Evolutionary conservation across 2,113 vertebrate species (phyloP).

Genomic region (Pagrus major): DNA sequence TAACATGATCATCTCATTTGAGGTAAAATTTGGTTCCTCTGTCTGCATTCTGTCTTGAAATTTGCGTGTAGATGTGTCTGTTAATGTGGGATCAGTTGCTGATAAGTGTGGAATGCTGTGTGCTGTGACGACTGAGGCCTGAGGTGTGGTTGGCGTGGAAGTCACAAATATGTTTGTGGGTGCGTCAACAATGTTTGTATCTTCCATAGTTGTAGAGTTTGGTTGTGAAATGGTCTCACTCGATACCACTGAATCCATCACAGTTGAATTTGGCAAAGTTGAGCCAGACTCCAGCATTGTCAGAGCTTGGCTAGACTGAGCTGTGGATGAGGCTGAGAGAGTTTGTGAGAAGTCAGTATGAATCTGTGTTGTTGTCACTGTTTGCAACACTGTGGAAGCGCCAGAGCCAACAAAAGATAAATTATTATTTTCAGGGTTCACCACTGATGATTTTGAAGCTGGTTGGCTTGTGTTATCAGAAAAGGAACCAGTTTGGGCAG

Average conservation of each 20-base stretch:
- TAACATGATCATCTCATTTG: neutral
- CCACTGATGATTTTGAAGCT: neutral
- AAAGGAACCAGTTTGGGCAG: constrained; percentile 1
- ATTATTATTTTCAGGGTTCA: no score
- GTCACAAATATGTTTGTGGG: neutral
- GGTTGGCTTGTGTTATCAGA: neutral
- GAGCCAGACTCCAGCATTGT: neutral
- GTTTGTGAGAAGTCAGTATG: no score
- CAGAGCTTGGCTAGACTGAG: neutral
- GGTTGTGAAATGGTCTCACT: no score
- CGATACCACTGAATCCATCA: neutral
- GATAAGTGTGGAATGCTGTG: constrained; percentile 18
- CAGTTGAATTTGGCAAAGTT: neutral
- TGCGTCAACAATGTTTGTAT: neutral
- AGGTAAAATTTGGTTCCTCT: neutral
- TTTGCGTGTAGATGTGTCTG: neutral
- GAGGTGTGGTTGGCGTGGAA: neutral
- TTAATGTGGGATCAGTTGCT: neutral
- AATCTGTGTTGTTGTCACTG: no score
- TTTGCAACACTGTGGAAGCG: no score
- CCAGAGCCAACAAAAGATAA: no score
- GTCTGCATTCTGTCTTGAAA: neutral
- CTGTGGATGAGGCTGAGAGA: no score
- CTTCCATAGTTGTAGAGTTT: neutral
- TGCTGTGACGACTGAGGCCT: neutral